phyloP scores from a whole-genome alignment of 1,140 invertebrate genomes.

The Scaptodrosophila lebanonensis region DNA sequence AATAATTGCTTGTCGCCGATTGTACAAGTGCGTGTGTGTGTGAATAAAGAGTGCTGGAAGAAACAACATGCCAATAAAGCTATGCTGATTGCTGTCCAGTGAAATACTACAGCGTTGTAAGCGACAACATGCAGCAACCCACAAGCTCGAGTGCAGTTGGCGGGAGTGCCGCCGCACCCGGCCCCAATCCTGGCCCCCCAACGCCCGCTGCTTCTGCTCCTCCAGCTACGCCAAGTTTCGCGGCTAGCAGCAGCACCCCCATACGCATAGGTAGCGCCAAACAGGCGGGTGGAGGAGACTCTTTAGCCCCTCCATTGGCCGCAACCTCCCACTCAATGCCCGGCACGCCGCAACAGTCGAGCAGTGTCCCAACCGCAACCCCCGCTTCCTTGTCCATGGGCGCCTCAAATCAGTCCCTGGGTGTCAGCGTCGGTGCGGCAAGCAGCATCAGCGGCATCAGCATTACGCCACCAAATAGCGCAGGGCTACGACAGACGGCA shows the following conservation, averaged over 20 bases:
- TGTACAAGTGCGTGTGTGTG: conserved; percentile 17
- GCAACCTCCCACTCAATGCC: conserved; percentile 46
- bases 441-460: conserved; percentile 59
- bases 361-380: conserved; percentile 55
- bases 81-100: too few relatives aligned
- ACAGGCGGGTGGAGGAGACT: conserved; percentile 49
- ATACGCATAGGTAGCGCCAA: conserved; percentile 63
- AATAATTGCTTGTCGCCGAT: conserved; percentile 52
- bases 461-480: conserved; percentile 71
- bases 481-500: conserved; percentile 64
- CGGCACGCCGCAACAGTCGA: conserved; percentile 58
- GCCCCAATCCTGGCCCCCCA: conserved; percentile 14
- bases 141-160: conserved; percentile 6
- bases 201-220: conserved; percentile 4
- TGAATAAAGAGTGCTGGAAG: conserved; percentile 29
- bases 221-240: conserved; percentile 5
- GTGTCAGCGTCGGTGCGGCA: conserved; percentile 44
- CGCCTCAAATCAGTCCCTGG: conserved; percentile 67
- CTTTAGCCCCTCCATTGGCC: conserved; percentile 16
- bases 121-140: conserved; percentile 21
- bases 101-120: neutral
- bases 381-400: conserved; percentile 50
- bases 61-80: conserved; percentile 54
- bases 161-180: conserved; percentile 8
- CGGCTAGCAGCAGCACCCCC: conserved; percentile 50